Percentiles rank a stretch among this genome's conserved stretches.
phyloP scores from a whole-genome alignment of 2,113 vertebrate genomes.

The Peromyscus californicus region DNA sequence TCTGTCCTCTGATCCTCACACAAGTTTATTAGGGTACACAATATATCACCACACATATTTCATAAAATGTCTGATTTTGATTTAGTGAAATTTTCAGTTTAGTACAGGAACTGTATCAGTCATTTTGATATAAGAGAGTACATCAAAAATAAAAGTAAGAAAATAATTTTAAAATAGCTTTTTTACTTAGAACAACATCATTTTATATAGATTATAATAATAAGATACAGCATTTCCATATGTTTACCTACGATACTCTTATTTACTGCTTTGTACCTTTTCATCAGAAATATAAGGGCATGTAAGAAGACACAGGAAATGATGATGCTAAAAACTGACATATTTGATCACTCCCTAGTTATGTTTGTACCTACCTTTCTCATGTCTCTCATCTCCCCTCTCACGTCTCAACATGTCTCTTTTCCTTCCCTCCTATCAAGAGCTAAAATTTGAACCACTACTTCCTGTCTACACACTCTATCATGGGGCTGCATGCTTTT shows the following conservation, averaged over 20 bases:
- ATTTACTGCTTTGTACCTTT: background rate
- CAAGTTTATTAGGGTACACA: no score
- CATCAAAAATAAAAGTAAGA: background rate
- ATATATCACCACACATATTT: background rate
- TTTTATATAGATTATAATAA: background rate
- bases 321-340: background rate
- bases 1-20: no score
- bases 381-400: background rate
- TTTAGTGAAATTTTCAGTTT: background rate
- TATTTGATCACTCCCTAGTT: background rate
- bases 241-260: background rate
- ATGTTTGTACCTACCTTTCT: background rate
- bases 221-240: background rate
- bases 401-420: background rate
- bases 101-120: background rate
- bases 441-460: background rate
- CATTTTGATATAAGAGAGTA: background rate
- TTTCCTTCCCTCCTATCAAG: no score
- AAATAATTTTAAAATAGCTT: background rate
- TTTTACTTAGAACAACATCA: background rate
- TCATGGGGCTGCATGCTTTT: background rate
- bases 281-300: background rate
- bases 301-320: background rate
- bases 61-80: background rate
- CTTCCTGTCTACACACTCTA: background rate